phyloP scores from a whole-genome alignment of 2,797 vertebrate genomes.

The Crotalus adamanteus region DNA sequence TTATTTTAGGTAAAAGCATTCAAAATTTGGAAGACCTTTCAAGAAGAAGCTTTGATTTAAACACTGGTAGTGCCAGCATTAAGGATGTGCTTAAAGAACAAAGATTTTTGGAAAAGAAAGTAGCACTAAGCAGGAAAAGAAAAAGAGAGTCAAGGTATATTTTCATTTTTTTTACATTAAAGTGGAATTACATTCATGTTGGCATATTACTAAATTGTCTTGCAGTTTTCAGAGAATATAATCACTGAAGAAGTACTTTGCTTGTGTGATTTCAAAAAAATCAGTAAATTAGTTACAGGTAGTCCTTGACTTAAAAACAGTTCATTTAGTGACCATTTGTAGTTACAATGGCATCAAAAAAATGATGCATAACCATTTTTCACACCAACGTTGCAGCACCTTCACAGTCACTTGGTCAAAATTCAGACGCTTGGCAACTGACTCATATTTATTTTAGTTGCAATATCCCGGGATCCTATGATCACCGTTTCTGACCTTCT shows the following conservation, averaged over 20 bases:
- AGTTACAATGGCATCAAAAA: neutral
- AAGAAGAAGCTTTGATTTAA: constrained; percentile 61
- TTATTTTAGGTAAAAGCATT: constrained; percentile 67
- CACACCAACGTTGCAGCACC: neutral
- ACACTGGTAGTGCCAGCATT: constrained; percentile 73
- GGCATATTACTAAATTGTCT: constrained; percentile 5
- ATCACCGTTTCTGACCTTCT: neutral
- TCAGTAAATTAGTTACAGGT: neutral
- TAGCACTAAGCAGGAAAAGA: constrained; percentile 91
- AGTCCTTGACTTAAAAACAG: neutral
- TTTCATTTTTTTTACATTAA: neutral
- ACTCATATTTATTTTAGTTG: neutral
- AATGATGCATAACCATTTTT: neutral
- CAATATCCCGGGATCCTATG: neutral
- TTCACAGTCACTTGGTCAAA: neutral
- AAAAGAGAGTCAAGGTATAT: constrained; percentile 87
- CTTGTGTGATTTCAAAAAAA: neutral
- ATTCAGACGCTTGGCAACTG: neutral
- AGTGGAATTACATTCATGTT: neutral
- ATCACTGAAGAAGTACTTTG: neutral
- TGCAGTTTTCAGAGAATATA: neutral
- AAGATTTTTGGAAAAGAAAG: constrained; percentile 97
- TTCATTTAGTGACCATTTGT: neutral
- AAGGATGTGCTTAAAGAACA: constrained; percentile 95
- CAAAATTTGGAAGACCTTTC: constrained; percentile 65